Evolutionary conservation across 2,888 invertebrate genomes (phyloP).

Genomic region (Disparrhopalites patrizii): DNA sequence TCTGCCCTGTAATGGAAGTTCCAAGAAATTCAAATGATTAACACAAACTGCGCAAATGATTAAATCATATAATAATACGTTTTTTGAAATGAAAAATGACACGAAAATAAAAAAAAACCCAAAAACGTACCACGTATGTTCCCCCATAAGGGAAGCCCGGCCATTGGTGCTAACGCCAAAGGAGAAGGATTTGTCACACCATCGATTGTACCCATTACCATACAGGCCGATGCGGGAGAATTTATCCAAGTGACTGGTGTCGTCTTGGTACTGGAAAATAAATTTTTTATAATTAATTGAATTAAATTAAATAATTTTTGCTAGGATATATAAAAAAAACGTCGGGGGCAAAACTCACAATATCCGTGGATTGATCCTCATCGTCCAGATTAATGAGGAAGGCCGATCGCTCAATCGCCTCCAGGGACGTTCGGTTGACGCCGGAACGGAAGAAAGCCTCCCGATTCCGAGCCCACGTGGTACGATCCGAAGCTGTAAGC

Average conservation of each 20-base stretch:
- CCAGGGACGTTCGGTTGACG: background rate
- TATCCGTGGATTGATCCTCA: conserved; percentile 11
- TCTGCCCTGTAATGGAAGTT: background rate
- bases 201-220: conserved; percentile 92
- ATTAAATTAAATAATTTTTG: background rate
- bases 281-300: background rate
- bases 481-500: background rate
- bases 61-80: too few relatives aligned
- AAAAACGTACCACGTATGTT: conserved; percentile 90
- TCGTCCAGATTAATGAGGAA: conserved; percentile 13
- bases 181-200: conserved; percentile 99
- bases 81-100: too few relatives aligned
- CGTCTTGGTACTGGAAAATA: background rate
- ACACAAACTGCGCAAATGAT: too few relatives aligned
- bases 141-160: too few relatives aligned
- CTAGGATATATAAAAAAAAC: background rate
- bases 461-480: background rate
- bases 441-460: background rate
- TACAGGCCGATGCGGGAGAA: conserved; percentile 84
- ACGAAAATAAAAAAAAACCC: too few relatives aligned
- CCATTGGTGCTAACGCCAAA: conserved; percentile 90
- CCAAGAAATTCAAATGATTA: too few relatives aligned
- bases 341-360: background rate
- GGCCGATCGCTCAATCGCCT: conserved; percentile 6
- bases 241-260: conserved; percentile 49